A percentile compares a stretch with the other conserved stretches of the same genome.
Conservation (phyloP, 2,113 vertebrate species). For the Hippocampus comes region DNA sequence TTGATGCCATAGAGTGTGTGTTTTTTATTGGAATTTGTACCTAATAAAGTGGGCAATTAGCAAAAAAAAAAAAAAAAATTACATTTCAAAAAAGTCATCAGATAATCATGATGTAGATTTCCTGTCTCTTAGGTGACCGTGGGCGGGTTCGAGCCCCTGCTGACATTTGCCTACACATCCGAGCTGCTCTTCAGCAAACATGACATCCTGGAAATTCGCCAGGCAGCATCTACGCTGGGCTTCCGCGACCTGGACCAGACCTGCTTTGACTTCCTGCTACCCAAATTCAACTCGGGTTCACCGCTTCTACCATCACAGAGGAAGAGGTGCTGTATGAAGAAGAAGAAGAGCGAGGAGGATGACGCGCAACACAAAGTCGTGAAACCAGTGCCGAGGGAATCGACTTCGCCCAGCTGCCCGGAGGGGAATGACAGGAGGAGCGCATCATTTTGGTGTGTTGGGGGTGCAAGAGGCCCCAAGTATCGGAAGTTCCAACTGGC, state of each 20-base stretch:
- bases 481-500: slow-evolving; percentile 90
- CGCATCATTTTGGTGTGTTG: slow-evolving; percentile 21
- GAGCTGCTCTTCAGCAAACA: slow-evolving; percentile 87
- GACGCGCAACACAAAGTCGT: slow-evolving; percentile 36
- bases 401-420: slow-evolving; percentile 7
- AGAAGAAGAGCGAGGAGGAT: slow-evolving; percentile 51
- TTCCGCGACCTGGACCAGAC: slow-evolving; percentile 86
- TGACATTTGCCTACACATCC: slow-evolving; percentile 93
- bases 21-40: too few species aligned
- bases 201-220: slow-evolving; percentile 83
- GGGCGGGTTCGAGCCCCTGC: slow-evolving; percentile 87
- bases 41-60: too few species aligned
- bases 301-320: slow-evolving; percentile 56
- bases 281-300: slow-evolving; percentile 76
- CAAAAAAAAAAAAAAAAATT: too few species aligned
- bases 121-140: slow-evolving; percentile 77
- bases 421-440: not conserved
- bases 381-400: slow-evolving; percentile 65
- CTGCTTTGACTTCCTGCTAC: slow-evolving; percentile 91
- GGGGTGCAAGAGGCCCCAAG: slow-evolving; percentile 75
- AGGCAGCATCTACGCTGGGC: slow-evolving; percentile 80
- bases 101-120: not conserved
- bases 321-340: slow-evolving; percentile 76
- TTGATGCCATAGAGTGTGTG: too few species aligned
- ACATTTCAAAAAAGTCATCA: too few species aligned